phyloP scores from a whole-genome alignment of 2,797 vertebrate species.

The Myotis daubentonii region DNA sequence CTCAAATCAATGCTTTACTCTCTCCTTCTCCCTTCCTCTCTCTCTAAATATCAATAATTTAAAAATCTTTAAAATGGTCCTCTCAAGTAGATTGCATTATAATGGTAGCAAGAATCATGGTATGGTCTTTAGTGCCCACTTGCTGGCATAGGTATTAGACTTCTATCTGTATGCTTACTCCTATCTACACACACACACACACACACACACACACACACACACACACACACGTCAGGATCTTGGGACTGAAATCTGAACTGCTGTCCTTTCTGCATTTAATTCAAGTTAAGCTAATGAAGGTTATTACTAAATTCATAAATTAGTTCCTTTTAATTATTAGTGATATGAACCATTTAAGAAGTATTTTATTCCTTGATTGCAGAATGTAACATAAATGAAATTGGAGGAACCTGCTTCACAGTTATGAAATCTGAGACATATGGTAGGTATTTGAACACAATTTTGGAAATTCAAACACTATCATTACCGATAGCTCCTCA shows the following conservation, averaged over 20 bases:
- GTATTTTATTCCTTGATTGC: conserved; percentile 2
- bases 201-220: neutral
- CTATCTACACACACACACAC: neutral
- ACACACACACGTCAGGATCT: neutral
- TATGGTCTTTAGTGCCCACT: neutral
- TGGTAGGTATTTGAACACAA: conserved; percentile 16
- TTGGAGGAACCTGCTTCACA: neutral
- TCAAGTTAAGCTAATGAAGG: conserved; percentile 3
- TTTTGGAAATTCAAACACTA: conserved; percentile 46
- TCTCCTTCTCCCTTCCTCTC: neutral
- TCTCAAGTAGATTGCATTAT: neutral
- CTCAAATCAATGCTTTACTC: neutral
- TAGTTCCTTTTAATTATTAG: conserved; percentile 36
- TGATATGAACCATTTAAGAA: conserved; percentile 21
- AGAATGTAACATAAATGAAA: neutral
- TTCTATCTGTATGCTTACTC: neutral
- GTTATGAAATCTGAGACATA: conserved; percentile 19
- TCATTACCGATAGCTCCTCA: neutral
- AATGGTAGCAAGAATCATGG: neutral
- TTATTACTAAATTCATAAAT: conserved; percentile 38
- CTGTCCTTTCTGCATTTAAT: neutral
- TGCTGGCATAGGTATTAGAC: neutral
- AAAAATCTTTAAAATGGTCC: neutral
- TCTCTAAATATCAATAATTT: neutral
- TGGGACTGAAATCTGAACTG: conserved; percentile 34